Conservation (phyloP, 2,113 vertebrate genomes). For the Coptodon rendalli region DNA sequence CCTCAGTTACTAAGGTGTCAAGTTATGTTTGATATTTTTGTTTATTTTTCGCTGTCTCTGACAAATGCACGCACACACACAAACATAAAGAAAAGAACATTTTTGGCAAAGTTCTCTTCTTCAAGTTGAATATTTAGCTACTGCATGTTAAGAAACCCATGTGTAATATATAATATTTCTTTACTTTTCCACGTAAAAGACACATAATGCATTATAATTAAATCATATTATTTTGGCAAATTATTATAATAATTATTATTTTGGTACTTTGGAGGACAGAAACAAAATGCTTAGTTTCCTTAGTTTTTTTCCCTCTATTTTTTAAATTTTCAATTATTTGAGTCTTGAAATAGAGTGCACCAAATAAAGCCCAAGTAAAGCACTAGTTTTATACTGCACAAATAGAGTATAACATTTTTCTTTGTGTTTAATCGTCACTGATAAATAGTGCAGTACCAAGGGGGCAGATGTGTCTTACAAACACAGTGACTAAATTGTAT, state of each 20-base stretch:
- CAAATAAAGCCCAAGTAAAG: not conserved
- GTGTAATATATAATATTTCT: conserved; percentile 13
- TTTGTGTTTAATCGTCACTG: not conserved
- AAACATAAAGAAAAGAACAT: not conserved
- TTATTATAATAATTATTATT: not conserved
- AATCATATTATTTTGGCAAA: not conserved
- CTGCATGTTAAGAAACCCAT: not conserved
- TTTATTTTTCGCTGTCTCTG: not conserved
- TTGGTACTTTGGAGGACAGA: not conserved
- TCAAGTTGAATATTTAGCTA: not conserved
- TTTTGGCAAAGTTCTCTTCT: not conserved
- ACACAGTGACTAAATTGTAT: not conserved
- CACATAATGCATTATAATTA: conserved; percentile 19
- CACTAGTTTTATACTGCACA: not conserved
- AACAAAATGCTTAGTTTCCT: not conserved
- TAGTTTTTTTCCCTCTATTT: not conserved
- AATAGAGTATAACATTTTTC: not conserved
- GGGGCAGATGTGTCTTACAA: not conserved
- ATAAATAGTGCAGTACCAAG: not conserved
- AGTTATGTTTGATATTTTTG: not conserved
- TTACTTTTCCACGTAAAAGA: not conserved
- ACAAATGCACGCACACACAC: not conserved
- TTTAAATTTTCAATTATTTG: not conserved
- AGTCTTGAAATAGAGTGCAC: not conserved
- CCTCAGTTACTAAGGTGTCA: not conserved